A percentile compares a stretch with the other conserved stretches of the same genome.
Conservation (phyloP, 2,888 invertebrate species). For the Cerastis rubricosa region DNA sequence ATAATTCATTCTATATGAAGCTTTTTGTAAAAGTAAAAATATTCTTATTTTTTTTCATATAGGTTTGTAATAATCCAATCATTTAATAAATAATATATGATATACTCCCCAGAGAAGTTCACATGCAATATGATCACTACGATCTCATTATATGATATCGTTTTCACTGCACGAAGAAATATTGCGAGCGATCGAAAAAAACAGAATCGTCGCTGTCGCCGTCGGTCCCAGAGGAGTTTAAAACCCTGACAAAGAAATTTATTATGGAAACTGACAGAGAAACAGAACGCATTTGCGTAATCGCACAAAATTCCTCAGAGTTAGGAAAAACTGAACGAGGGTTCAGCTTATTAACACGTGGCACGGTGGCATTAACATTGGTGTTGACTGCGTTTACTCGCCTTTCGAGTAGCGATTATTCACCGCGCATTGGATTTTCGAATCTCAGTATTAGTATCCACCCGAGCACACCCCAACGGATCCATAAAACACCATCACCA, state of each 20-base stretch:
- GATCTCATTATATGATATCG: slow-evolving; percentile 50
- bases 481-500: background rate
- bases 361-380: background rate
- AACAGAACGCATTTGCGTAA: slow-evolving; percentile 20
- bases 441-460: background rate
- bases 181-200: slow-evolving; percentile 25
- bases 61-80: background rate
- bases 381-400: background rate
- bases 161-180: slow-evolving; percentile 35
- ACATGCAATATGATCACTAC: slow-evolving; percentile 31
- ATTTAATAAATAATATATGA: background rate
- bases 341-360: background rate
- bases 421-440: background rate
- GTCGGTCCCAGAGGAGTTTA: slow-evolving; percentile 10
- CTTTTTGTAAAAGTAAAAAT: too few relatives aligned
- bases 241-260: slow-evolving; percentile 34
- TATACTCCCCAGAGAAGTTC: slow-evolving; percentile 16
- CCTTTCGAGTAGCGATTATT: background rate
- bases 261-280: slow-evolving; percentile 26
- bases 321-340: background rate
- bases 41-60: background rate
- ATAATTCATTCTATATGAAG: too few relatives aligned
- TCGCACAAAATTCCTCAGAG: slow-evolving; percentile 5
- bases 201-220: slow-evolving; percentile 25
- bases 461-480: background rate